Evolutionary conservation across 2,888 invertebrate genomes (phyloP), one percentile per base, ranked within the genome.

Genomic region (Callinectes sapidus): DNA sequence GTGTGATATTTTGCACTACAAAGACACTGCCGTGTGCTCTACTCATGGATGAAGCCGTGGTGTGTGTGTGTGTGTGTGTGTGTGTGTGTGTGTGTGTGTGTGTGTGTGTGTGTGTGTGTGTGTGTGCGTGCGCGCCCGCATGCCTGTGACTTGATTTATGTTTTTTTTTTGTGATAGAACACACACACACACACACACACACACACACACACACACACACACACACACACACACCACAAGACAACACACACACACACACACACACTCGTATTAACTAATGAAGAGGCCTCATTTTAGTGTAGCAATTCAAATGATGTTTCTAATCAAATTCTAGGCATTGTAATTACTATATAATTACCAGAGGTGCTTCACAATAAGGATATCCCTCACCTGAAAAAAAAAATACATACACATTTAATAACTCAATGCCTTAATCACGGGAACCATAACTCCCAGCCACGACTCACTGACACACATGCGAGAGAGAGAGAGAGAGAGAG

Each of bases 51-150:
- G 86, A 1, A 86, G 28, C 35, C 35, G 39, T 16, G 35, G 8
- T n/a, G 48, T 54, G 55, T 54, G 87, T 32, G 54, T 88, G 55
- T 28, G 87, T 32, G 87, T 55, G 87, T 16, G 87, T 55, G 87
- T 14, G 48, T 32, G 54, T 87, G 87, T 54, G 85, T 42, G 39
- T n/a, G 88, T 61, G 55, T 55, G 55, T 32, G 88, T 54, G 88
- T n/a, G 54, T 6, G 35, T 88, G 87, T 87, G 32, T 87, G 54
- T 28, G 87, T 32, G 87, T 32, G 87, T 54, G 54, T 42, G 87
- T 54, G 87, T 48, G 87, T 42, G 42, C 6, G 42, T 42, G 42
- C 6, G 42, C 6, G 42, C 6, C 3, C 6, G 42, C 6, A n/a
- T n/a, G n/a, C n/a, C n/a, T 10, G 8, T 42, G 88, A 8, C 54